Evolutionary conservation across 1,140 invertebrate genomes (phyloP).

Genomic region (Condylostylus longicornis): DNA sequence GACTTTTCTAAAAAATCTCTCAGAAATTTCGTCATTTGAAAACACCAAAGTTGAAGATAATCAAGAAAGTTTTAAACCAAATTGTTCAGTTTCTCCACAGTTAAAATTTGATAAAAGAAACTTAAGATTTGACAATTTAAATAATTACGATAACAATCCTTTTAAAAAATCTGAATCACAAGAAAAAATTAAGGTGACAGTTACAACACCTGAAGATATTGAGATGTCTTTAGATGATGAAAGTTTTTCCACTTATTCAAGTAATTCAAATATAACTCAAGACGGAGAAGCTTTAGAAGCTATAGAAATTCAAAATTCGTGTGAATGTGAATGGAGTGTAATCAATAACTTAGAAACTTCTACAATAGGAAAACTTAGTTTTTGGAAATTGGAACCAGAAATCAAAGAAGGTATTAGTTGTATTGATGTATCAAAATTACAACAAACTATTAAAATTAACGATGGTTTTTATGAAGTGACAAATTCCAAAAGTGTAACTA

Average conservation of each 20-base stretch:
- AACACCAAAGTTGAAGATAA: conserved; percentile 11
- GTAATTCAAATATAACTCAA: conserved; percentile 10
- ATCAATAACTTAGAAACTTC: conserved; percentile 5
- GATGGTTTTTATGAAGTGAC: no score
- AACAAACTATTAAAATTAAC: conserved; percentile 17
- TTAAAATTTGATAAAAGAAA: no score
- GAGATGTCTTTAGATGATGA: conserved; percentile 25
- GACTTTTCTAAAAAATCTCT: conserved; percentile 26
- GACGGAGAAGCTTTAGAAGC: conserved; percentile 27
- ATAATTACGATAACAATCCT: background rate
- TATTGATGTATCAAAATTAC: conserved; percentile 20
- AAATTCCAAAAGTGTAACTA: no score
- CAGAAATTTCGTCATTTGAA: conserved; percentile 13
- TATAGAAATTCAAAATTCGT: conserved; percentile 14
- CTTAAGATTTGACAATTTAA: no score
- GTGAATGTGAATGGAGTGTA: background rate
- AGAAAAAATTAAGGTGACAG: conserved; percentile 23
- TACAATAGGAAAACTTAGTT: conserved; percentile 5
- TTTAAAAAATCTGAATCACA: no score
- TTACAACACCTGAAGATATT: conserved; percentile 28
- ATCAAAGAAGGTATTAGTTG: conserved; percentile 27
- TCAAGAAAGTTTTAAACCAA: no score
- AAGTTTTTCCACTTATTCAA: conserved; percentile 14
- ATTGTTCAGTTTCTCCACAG: no score
- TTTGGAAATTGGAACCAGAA: conserved; percentile 22